Evolutionary conservation across 2,797 vertebrate genomes (phyloP), one percentile per base, ranked within the genome.

Genomic region (Rallus crepitans): DNA sequence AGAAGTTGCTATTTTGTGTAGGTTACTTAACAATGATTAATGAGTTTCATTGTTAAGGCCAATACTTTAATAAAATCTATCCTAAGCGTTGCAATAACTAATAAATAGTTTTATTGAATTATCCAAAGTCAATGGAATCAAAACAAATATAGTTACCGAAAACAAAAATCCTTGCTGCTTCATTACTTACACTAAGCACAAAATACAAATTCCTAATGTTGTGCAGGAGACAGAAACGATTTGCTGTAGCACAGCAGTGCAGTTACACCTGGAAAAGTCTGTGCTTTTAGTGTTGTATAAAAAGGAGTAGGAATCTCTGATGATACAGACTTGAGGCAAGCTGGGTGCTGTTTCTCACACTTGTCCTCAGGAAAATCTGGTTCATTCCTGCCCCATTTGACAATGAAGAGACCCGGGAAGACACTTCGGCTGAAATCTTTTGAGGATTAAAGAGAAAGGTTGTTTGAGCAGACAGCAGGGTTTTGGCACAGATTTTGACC

Each of bases 231-330:
- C 5, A 15, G 20, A 61, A 90, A 57, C 3, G 2, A 60, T 61
- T 6, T 55, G 7, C 20, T 50, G 3, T 4, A 37, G 42, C 71
- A 19, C 16, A 61, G 27, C 0, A 70, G 4, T 15, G 63, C 16
- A 45, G 6, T 53, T 68, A 20, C 15, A 39, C 19, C 16, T 19
- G 52, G 24, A 48, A 71, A 60, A 19, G 5, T 20, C 25, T 64
- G 12, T n/a, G n/a, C 39, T 24, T 65, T 60, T 80, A 73, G 45
- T 0, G 0, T 6, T 2, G 0, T 25, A 30, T 25, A 35, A 65
- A 89, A 89, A 93, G 17, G 33, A 33, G 5, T 2, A 63, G n/a
- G 12, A n/a, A n/a, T 90, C 87, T 82, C 23, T 71, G 48, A 40
- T 2, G 0, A 20, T 2, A 8, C 10, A 47, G 45, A 2, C 1